Base-by-base conservation (phyloP, 2,888 invertebrate species). In the Caenorhabditis auriculariae region DNA sequence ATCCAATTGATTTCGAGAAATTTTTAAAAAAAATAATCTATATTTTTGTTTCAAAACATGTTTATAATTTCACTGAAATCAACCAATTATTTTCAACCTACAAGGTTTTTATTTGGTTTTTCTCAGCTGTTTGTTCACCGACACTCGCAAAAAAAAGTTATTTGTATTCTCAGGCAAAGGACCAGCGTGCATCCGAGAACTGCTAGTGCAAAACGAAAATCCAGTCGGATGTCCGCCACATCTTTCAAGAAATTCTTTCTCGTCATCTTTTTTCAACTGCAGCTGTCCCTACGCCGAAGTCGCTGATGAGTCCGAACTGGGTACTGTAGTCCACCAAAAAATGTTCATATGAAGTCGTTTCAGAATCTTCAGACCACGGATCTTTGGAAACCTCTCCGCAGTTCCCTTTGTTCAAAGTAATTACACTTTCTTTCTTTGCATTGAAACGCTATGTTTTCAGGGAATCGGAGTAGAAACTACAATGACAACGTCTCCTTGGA, bases 191-290 rank as follows among this genome's bases (percentile, higher is more conserved):
- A 55, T 76, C 35, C 59, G 68, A 6, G 67, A 75, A 17, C 46
- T 76, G 55, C 53, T 60, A 23, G 71, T 74, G 17, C 74, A 75
- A 53, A 67, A 69, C 47, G 75, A 73, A 54, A 43, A 54, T 26
- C 67, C 74, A 2, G 46, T 60, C 19, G 72, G 69, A 39, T 76
- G 76, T 57, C 76, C 76, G 27, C 76, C 76, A 23, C 69, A 62
- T 45, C 45, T 76, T 32, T 56, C 62, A 12, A 51, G 65, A 27
- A 73, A 75, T 55, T 64, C 67, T 28, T 75, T 72, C 60, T 61
- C 67, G 17, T 64, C 73, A 7, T 58, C 56, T 44, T 51, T 65
- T 35, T 57, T 75, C 46, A 61, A 68, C 38, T 75, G 75, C 60
- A 66, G 73, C 1, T 75, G 75, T 43, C 74, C 75, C 5, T 67